These are phyloP conservation scores for Aphaenogaster floridana DNA, from an alignment of 1,140 invertebrate genomes.

Conservation along the genomic window DNA sequence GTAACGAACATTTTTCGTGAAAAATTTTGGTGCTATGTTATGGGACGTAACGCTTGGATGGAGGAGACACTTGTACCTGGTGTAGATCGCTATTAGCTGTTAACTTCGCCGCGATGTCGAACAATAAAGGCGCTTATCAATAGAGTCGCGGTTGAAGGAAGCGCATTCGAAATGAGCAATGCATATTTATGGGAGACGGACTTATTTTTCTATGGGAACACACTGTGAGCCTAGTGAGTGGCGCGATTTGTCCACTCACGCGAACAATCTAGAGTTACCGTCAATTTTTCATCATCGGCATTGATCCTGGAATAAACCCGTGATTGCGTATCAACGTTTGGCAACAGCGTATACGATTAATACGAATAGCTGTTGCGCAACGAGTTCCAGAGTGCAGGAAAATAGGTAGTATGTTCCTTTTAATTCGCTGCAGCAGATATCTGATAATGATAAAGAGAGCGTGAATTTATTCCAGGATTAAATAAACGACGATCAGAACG, in stretches of 20 bases:
- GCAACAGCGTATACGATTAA: not conserved
- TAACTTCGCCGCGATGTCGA: conserved; percentile 28
- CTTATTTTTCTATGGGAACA: conserved; percentile 61
- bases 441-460: not conserved
- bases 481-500: not conserved
- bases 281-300: conserved; percentile 1
- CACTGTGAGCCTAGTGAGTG: not conserved
- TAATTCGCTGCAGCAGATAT: not conserved
- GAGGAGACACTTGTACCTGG: conserved; percentile 47
- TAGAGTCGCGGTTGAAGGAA: not conserved
- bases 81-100: conserved; percentile 47
- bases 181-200: conserved; percentile 36
- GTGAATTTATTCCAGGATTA: conserved; percentile 21
- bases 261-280: not conserved
- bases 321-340: not conserved
- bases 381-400: not conserved
- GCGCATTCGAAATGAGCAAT: conserved; percentile 24
- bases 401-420: not conserved
- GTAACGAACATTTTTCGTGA: conserved; percentile 32
- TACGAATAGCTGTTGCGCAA: conserved; percentile 13
- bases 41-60: not conserved
- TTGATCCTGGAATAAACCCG: conserved; percentile 24
- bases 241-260: not conserved
- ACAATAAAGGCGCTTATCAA: conserved; percentile 32
- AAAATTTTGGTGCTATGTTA: conserved; percentile 19